A percentile compares a stretch with the other conserved stretches of the same genome.
Conservation (phyloP, 2,888 invertebrate genomes). For the Drepanosiphum platanoidis region DNA sequence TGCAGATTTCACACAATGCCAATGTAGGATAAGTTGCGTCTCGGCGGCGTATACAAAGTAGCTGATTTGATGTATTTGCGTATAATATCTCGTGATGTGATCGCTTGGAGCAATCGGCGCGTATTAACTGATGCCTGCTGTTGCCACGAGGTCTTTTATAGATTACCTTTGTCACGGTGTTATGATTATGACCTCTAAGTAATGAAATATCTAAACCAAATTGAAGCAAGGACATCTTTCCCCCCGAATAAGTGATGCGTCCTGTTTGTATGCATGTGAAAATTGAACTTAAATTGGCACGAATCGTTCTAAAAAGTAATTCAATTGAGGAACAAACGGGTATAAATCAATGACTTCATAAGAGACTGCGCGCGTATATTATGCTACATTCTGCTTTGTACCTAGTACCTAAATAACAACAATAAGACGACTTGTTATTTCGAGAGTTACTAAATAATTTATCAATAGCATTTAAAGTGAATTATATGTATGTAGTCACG, state of each 20-base stretch:
- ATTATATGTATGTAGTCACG: background rate
- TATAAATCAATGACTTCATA: background rate
- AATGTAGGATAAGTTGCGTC: background rate
- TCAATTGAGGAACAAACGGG: constrained; percentile 41
- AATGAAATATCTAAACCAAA: constrained; percentile 48
- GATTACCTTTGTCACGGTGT: constrained; percentile 50
- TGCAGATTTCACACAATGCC: constrained; percentile 12
- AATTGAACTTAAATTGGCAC: constrained; percentile 56
- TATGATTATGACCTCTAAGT: constrained; percentile 61
- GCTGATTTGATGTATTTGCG: background rate
- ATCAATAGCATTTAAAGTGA: background rate
- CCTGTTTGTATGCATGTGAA: constrained; percentile 48
- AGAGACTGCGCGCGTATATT: background rate
- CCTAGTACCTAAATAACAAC: too few relatives aligned
- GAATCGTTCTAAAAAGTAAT: constrained; percentile 9
- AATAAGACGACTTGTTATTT: background rate
- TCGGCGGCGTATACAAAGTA: background rate
- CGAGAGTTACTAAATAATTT: background rate
- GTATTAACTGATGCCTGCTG: constrained; percentile 25
- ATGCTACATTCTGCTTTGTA: background rate
- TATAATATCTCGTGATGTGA: background rate
- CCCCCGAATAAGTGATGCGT: constrained; percentile 46
- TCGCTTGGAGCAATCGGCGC: background rate
- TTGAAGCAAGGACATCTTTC: constrained; percentile 46
- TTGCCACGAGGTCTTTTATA: constrained; percentile 38